Evolutionary conservation across 2,888 invertebrate species (phyloP), one percentile per base, ranked within the genome.

Genomic region (Criorhina ranunculi): DNA sequence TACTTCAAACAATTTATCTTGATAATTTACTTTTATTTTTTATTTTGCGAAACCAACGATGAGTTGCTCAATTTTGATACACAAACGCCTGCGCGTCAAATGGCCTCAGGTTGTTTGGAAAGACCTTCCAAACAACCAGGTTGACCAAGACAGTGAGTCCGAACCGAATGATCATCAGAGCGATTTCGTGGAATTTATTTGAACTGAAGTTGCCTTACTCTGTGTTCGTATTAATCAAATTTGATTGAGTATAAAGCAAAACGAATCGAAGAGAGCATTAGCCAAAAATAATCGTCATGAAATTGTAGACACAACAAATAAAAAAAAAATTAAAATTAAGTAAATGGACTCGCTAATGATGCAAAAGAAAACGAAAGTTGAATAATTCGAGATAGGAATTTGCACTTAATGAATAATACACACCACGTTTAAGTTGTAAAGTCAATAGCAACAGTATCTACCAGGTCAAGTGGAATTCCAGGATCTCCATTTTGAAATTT

Each of bases 81-180:
- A 59, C 40, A 59, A 24, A 40, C 11, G 59, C 1, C 40, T 62
- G 44, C 11, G 15, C 7, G n/a, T 31, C 12, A 19, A 19, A 42
- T 33, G 42, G 33, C 55, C 55, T 42, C 19, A 35, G 49, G 59
- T n/a, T 1, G 29, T 60, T 72, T 59, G 37, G 59, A 60, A 72
- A 60, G 15, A 35, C 35, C 49, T n/a, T n/a, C 24, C 24, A 24
- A 24, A 24, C 24, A 4, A 4, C 1, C 57, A 33, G 15, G 9
- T 69, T 35, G 77, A 69, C 69, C 60, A 46, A 62, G 51, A 53
- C 51, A 53, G 29, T 76, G 33, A 64, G 31, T 35, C 8, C 42
- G 40, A 40, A n/a, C 42, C 42, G 29, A n/a, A 42, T 42, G 40
- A 8, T 15, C n/a, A 37, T 7, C 7, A 6, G 24, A 12, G 3